phyloP scores from a whole-genome alignment of 2,888 invertebrate genomes.

The Rutpela maculata region DNA sequence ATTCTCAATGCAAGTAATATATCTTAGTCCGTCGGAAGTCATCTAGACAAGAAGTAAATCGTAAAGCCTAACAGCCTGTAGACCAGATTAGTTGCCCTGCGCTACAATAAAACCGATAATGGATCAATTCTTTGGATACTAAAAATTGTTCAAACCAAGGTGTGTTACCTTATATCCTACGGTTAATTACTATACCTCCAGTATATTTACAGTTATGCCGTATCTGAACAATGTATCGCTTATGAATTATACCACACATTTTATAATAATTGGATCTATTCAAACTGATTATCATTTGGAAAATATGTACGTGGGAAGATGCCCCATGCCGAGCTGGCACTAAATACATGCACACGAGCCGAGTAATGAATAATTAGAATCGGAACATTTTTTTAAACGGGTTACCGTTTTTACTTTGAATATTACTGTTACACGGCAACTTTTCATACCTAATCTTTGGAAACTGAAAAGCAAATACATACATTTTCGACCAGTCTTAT shows the following conservation, averaged over 20 bases:
- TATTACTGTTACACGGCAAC: not conserved
- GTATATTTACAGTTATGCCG: constrained; percentile 31
- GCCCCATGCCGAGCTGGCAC: constrained; percentile 2
- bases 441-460: not conserved
- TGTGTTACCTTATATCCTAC: constrained; percentile 34
- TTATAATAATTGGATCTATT: constrained; percentile 51
- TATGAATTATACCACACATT: constrained; percentile 49
- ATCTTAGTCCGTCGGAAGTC: no score
- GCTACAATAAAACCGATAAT: constrained; percentile 1
- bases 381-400: not conserved
- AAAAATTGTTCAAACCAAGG: not conserved
- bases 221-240: constrained; percentile 49
- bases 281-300: constrained; percentile 3
- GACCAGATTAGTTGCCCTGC: not conserved
- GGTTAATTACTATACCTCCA: constrained; percentile 45
- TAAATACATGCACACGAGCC: not conserved
- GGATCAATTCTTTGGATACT: constrained; percentile 3
- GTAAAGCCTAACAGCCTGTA: not conserved
- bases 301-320: not conserved
- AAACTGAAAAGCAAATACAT: not conserved
- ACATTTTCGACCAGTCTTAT: not conserved
- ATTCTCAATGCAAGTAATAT: no score
- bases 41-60: not conserved
- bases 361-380: not conserved
- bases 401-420: not conserved